Percentiles rank a stretch among this genome's conserved stretches.
These are phyloP conservation scores for Oasisia sp. DNA, from an alignment of 2,888 invertebrate species.

Conservation along the genomic window DNA sequence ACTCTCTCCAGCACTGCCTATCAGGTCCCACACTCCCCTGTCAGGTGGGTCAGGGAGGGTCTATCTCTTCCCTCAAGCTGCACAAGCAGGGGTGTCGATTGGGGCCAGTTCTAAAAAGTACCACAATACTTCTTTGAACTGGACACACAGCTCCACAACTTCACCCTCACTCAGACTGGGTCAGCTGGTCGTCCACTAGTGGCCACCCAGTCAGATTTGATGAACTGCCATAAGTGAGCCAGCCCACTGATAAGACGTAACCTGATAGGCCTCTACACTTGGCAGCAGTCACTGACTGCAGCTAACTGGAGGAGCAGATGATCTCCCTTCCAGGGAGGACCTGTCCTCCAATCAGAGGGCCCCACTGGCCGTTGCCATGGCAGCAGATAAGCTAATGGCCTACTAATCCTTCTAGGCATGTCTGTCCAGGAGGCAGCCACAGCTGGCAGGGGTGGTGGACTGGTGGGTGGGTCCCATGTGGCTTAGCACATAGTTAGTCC, in stretches of 20 bases:
- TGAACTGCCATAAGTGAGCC: conserved; percentile 1
- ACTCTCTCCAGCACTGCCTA: not conserved
- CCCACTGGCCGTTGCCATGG: not conserved
- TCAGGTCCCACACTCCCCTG: not conserved
- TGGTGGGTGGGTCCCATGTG: not conserved
- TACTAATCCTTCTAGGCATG: not conserved
- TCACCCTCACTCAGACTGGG: not conserved
- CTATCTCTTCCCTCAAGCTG: not conserved
- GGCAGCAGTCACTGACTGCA: not conserved
- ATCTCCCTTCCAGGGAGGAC: not conserved
- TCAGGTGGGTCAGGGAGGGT: not conserved
- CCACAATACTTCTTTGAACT: not conserved
- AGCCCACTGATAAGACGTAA: not conserved
- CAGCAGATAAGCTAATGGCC: conserved; percentile 13
- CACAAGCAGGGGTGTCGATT: not conserved
- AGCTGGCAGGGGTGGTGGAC: not conserved
- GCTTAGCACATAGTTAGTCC: not conserved
- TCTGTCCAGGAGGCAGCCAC: conserved; percentile 6
- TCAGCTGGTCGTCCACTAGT: not conserved
- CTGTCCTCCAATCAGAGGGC: not conserved
- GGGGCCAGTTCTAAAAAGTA: not conserved
- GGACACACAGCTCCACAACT: not conserved
- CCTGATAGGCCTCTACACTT: not conserved
- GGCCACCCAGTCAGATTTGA: not conserved
- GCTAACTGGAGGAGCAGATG: not conserved